Base-by-base conservation (phyloP, 37 sponge, comb jelly and placozoan genomes). In the Ephydatia muelleri region DNA sequence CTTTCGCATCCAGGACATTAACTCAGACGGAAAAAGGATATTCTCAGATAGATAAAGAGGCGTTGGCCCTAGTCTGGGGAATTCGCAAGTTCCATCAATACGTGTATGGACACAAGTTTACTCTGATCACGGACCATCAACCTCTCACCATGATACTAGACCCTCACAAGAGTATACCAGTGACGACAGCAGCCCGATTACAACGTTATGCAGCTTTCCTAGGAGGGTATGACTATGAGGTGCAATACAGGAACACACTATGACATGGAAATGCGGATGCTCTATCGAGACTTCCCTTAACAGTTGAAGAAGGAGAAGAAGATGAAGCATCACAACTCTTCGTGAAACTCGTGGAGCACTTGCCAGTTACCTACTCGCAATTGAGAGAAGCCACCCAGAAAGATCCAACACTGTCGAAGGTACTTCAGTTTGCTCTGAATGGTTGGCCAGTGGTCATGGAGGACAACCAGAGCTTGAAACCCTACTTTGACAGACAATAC, bases 211-310 rank as follows among this genome's bases (percentile, higher is more conserved):
- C 91, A 2, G 13, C 86, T 9, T 47, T 85, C 4, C 36, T 90
- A 47, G 34, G 80, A 23, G 67, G 68, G 30, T 83, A 86, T 33
- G 2, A 28, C 22, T 91, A 91, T 37, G 64, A 70, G 3, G 86
- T 91, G 21, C 57, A 79, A 3, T 91, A 75, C 66, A 38, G 76
- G 74, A n/a, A 40, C 5, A 86, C 87, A 26, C n/a, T 19, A 26
- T 33, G 67, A n/a, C 91, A 90, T 68, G 68, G 40, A n/a, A 91
- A 91, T 75, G 87, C 92, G 26, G 91, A 91, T 78, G 83, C 69
- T 13, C 70, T 82, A 12, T 86, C 91, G 23, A 74, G 86, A n/a
- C 38, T 91, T 5, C 84, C 82, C 8, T 64, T 90, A 3, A 12
- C 47, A 36, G 48, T 4, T 26, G n/a, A 4, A 8, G 16, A 5